These are phyloP conservation scores for Camponotus fellah DNA, from an alignment of 2,888 invertebrate species.

Conservation along the genomic window DNA sequence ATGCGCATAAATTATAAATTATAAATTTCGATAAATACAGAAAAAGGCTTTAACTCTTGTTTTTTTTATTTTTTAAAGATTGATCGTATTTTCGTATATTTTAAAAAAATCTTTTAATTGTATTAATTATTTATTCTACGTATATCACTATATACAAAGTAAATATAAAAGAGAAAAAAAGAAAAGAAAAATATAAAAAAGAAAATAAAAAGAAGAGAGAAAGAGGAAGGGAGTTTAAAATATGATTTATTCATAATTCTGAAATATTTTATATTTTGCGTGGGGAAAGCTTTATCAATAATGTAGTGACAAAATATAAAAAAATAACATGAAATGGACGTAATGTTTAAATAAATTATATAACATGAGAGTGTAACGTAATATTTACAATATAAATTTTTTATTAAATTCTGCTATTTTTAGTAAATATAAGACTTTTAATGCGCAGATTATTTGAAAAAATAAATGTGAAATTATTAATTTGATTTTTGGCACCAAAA, in stretches of 20 bases:
- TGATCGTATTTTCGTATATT: not conserved
- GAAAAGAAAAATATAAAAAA: too few species aligned
- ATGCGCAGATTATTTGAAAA: not conserved
- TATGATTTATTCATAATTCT: not conserved
- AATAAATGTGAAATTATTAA: slow-evolving; percentile 1
- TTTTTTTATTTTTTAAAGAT: not conserved
- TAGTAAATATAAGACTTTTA: not conserved
- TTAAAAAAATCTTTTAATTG: not conserved
- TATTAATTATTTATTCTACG: not conserved
- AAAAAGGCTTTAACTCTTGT: not conserved
- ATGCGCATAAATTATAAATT: too few species aligned
- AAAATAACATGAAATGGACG: not conserved
- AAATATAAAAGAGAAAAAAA: too few species aligned
- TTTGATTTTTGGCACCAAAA: not conserved
- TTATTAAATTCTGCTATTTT: not conserved
- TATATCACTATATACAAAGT: too few species aligned
- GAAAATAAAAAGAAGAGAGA: too few species aligned
- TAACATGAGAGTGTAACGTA: not conserved
- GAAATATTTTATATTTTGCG: not conserved
- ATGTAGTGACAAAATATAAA: not conserved
- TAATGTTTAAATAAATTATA: too few species aligned
- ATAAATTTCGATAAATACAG: not conserved
- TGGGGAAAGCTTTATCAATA: not conserved
- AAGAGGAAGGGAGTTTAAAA: not conserved
- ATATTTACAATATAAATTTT: not conserved